phyloP scores from a whole-genome alignment of 2,888 invertebrate species.

The Pachycephus smyrnensis region DNA sequence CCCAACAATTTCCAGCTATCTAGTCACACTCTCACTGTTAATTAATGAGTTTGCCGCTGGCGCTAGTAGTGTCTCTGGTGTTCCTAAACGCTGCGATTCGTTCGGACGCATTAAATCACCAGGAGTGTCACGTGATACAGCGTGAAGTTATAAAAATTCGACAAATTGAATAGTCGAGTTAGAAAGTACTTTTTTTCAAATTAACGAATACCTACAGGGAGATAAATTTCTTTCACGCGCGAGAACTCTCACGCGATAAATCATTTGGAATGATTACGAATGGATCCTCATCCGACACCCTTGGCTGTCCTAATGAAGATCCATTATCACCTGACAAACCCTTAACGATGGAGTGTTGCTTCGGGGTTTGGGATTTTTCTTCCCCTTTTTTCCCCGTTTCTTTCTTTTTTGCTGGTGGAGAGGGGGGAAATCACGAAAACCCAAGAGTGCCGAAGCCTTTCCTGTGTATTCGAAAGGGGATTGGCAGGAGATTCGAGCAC shows the following conservation, averaged over 20 bases:
- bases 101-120: not conserved
- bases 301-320: not conserved
- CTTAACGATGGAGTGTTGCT: not conserved
- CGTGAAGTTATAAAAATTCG: not conserved
- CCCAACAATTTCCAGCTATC: constrained; percentile 1
- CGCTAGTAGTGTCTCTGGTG: not conserved
- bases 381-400: not conserved
- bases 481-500: not conserved
- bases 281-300: not conserved
- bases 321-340: not conserved
- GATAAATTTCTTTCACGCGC: not conserved
- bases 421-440: not conserved
- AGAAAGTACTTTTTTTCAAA: not conserved
- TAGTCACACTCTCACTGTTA: not conserved
- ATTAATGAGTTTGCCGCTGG: constrained; percentile 6
- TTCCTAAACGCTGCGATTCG: not conserved
- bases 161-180: not conserved
- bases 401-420: no score
- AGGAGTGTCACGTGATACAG: not conserved
- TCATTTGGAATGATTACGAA: not conserved
- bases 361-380: not conserved
- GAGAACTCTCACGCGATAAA: not conserved
- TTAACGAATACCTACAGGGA: not conserved
- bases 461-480: not conserved
- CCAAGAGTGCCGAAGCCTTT: not conserved